Base-by-base conservation (phyloP, 2,113 vertebrate species). In the Calyptommatus sinebrachiatus region DNA sequence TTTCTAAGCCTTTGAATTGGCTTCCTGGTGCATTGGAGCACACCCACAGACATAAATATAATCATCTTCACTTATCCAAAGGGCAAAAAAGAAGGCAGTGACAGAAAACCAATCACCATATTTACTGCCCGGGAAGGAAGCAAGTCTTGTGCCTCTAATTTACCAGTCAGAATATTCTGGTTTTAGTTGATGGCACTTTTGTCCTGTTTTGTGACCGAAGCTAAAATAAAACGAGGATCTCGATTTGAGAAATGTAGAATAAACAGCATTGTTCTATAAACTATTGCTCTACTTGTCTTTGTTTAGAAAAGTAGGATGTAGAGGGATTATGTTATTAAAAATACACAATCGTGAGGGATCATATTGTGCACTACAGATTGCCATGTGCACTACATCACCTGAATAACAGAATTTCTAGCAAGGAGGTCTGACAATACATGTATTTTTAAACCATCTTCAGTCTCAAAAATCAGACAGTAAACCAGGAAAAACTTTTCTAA, bases 1-100 rank as follows among this genome's bases (percentile, higher is more conserved):
- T 86, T 89, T 46, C 76, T 61, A 29, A 87, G 71, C 71, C 71
- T 67, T 53, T 68, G 53, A 69, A 60, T 79, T 74, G 45, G 65
- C 71, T 86, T 53, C 41, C 83, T 50, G 67, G 7, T 61, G 28
- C n/a, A 80, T 31, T 62, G 65, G 62, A n/a, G 22, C 8, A 2
- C 29, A 73, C 5, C 73, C 1, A 26, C 35, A 31, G 48, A 3
- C 41, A 3, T 0, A 0, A 66, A 22, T 5, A 48, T 29, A 24
- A 41, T 73, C 4, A 10, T 75, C 71, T 73, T 6, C 16, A 82
- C 3, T 26, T 71, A 63, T 74, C 79, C 12, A n/a, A 79, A 78
- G 85, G 70, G 80, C 53, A 77, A 46, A 26, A 29, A 61, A 50
- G 26, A 53, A 62, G 16, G 26, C 8, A 41, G 41, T 16, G 16